These are phyloP conservation scores for Anguilla marmorata DNA, from an alignment of 2,797 vertebrate genomes.

Conservation along the genomic window DNA sequence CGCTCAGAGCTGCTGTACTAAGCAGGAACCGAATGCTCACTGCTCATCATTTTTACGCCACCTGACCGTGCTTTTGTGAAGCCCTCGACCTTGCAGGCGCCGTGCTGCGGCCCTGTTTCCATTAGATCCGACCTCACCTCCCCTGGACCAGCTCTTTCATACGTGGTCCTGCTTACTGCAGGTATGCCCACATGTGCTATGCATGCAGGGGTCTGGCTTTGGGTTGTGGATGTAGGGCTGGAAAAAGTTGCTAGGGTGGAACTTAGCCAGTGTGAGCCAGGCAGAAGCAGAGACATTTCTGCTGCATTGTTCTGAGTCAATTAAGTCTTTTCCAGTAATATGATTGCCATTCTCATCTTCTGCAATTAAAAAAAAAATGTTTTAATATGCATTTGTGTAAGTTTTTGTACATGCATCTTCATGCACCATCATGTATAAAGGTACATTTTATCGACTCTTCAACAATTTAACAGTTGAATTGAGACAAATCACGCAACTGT, in stretches of 20 bases:
- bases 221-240: not conserved
- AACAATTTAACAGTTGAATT: not conserved
- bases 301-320: too few relatives aligned
- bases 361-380: not conserved
- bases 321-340: not conserved
- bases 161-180: not conserved
- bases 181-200: not conserved
- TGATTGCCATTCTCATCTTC: not conserved
- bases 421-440: not conserved
- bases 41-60: constrained; percentile 13
- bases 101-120: not conserved
- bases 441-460: not conserved
- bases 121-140: not conserved
- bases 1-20: not conserved
- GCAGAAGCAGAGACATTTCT: too few relatives aligned
- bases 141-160: not conserved
- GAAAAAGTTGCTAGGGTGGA: not conserved
- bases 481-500: not conserved
- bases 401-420: not conserved
- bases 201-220: not conserved
- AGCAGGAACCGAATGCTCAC: not conserved
- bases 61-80: not conserved
- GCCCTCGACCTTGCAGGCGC: not conserved
- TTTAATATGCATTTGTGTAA: not conserved
- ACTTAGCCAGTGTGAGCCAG: not conserved